Evolutionary conservation across 2,113 vertebrate genomes (phyloP), one percentile per base, ranked within the genome.

Genomic region (Alosa alosa): DNA sequence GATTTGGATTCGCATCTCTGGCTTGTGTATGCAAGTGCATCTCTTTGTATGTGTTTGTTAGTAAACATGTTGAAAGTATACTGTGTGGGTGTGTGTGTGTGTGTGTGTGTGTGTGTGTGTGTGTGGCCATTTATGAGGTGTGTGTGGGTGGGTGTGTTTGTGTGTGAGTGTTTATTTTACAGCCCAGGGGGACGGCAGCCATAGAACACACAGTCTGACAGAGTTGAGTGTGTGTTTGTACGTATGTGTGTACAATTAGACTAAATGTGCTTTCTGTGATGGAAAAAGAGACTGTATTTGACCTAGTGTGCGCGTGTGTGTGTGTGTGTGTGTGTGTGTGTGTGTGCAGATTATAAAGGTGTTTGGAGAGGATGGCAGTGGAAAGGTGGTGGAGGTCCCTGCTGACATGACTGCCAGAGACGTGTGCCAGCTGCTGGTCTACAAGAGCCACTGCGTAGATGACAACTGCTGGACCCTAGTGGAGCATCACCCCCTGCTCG

Each of bases 401-500:
- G 95, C 97, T 36, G 97, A 99, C 94, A 98, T 97, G 97, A 99
- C 97, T 9, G 96, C 97, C 94, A 96, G 97, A 93, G 97, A 99
- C 94, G 95, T 99, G 91, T 99, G 98, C 95, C 98, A 99, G 93
- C 92, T 99, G 91, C 96, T 99, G 93, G 96, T 99, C 90, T 98
- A 99, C 94, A 97, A 96, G 93, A 98, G 96, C 94, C 98, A 99
- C 94, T 99, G 97, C 94, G 95, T 99, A 94, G 97, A 99, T 90
- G 98, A 99, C 95, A 97, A 98, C 96, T 99, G 96, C 95, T 99
- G 98, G 98, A 95, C 96, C 60, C 96, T 99, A 88, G 97, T 99
- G 94, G 98, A 99, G 92, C 96, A 99, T 93, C 97, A 99, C 94
- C 96, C 97, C 4, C 96, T 98, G 86, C 95, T 99, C 86, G 98